Evolutionary conservation across 2,797 vertebrate genomes (phyloP).

Genomic region (Ctenochaetus hawaiiensis): DNA sequence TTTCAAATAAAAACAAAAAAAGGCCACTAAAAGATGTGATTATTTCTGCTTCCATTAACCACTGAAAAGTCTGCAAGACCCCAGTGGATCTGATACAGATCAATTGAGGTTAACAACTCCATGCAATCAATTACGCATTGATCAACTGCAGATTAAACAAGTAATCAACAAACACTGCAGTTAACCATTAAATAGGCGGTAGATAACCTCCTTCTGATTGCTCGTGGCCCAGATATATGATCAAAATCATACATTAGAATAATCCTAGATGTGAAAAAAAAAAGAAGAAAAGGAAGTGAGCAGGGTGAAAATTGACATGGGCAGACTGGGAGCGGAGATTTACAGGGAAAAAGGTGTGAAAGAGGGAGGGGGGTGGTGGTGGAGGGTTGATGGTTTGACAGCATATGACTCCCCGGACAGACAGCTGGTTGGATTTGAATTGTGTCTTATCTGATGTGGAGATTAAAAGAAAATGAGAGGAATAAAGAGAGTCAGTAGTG

Average conservation of each 20-base stretch:
- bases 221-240: neutral
- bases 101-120: neutral
- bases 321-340: constrained; percentile 36
- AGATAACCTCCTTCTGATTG: constrained; percentile 10
- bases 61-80: neutral
- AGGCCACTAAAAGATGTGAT: neutral
- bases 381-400: constrained; percentile 58
- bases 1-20: neutral
- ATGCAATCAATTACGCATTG: neutral
- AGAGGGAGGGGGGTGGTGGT: constrained; percentile 5
- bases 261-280: constrained; percentile 21
- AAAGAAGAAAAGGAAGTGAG: constrained; percentile 3
- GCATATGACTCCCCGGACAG: constrained; percentile 54
- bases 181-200: constrained; percentile 3
- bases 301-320: constrained; percentile 52
- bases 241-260: constrained; percentile 24
- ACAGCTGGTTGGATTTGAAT: constrained; percentile 57
- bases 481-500: neutral
- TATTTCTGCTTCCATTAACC: neutral
- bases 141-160: neutral
- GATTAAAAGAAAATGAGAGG: constrained; percentile 49
- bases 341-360: constrained; percentile 38
- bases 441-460: constrained; percentile 63
- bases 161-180: constrained; percentile 31
- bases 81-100: neutral